Base-by-base conservation (phyloP, 2,888 invertebrate genomes). In the Drosophila mimetica region DNA sequence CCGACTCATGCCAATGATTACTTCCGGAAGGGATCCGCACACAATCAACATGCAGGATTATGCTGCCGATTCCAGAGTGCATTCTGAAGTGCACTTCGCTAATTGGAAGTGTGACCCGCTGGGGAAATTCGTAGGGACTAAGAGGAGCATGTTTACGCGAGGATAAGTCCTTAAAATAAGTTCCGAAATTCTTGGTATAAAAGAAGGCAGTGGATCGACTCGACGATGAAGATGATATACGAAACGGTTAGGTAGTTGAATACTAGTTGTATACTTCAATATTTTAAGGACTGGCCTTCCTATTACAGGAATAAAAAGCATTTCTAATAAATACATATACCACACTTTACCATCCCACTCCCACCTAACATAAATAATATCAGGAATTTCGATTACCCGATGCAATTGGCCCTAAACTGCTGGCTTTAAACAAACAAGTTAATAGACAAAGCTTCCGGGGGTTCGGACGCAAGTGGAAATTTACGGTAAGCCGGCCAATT, bases 31-130 rank as follows among this genome's bases (percentile, higher is more conserved):
- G n/a, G 11, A 16, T 6, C 4, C 16, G 18, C 16, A 16, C 16
- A 28, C 46, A 46, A 28, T 28, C 46, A 46, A 28, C 46, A 46
- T 16, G 11, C 16, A 18, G 46, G 46, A 30, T 46, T 46, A 30
- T 16, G 16, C 9, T 13, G 30, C 13, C 30, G 16, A 28, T 28
- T 46, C 6, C 16, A 16, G 28, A 28, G 25, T 25, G 14, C 28
- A 16, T 16, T 16, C 11, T 1, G 3, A 13, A 22, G 28, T 13
- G 46, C 30, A 46, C 28, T 30, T 46, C 13, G 13, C 30, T 46
- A 18, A 30, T 30, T 46, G 28, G 1, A 28, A 16, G 28, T 28
- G 46, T 6, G 13, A 2, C n/a, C 11, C 28, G 6, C 2, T 11
- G 16, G 28, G n/a, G 7, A 46, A 46, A 46, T 16, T 13, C 2